phyloP scores from a whole-genome alignment of 2,888 invertebrate genomes.

The Temnothorax rugatulus region DNA sequence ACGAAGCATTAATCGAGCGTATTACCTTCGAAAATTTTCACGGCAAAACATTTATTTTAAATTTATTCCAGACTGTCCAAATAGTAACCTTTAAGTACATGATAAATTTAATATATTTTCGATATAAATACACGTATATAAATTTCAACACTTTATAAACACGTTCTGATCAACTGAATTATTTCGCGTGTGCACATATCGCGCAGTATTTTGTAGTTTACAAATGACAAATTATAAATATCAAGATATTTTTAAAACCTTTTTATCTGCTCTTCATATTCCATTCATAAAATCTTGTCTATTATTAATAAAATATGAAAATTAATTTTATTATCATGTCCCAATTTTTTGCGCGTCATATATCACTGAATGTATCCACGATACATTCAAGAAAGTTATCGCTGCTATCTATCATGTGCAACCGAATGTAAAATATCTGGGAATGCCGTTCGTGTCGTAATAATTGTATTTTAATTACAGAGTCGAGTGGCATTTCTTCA shows the following conservation, averaged over 20 bases:
- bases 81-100: background rate
- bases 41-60: background rate
- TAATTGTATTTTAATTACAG: slow-evolving; percentile 22
- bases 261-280: background rate
- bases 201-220: background rate
- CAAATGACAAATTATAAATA: background rate
- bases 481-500: background rate
- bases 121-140: background rate
- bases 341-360: background rate
- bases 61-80: background rate
- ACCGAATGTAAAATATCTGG: background rate
- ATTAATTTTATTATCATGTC: background rate
- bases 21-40: background rate
- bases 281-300: background rate
- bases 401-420: background rate
- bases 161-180: background rate
- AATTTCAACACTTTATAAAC: background rate
- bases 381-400: background rate
- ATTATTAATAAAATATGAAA: background rate
- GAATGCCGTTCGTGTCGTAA: background rate
- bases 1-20: background rate
- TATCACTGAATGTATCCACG: background rate
- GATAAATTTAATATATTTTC: slow-evolving; percentile 7
- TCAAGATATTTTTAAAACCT: slow-evolving; percentile 4
- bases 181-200: background rate